Conservation (phyloP, 2,113 vertebrate genomes). For the Alligator sinensis region DNA sequence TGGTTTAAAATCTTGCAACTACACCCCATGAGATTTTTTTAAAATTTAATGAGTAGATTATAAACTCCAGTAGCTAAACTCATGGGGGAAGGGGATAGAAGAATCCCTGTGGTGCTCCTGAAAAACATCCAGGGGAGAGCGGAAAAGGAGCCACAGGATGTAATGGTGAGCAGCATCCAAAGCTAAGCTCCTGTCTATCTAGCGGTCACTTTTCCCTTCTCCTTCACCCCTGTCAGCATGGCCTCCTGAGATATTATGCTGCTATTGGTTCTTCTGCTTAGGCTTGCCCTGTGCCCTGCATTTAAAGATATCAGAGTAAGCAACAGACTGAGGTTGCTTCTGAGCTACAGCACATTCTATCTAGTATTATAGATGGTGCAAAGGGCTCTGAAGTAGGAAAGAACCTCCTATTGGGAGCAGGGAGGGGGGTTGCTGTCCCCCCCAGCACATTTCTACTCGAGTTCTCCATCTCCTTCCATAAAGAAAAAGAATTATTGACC, state of each 20-base stretch:
- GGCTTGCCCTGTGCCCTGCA: not conserved
- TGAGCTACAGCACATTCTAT: rapidly evolving
- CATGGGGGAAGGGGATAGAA: rapidly evolving
- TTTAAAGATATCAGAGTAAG: not conserved
- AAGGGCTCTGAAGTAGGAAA: not conserved
- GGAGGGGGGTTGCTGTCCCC: not conserved
- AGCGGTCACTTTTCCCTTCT: not conserved
- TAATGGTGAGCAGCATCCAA: not conserved
- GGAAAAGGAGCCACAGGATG: not conserved
- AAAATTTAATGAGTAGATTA: not conserved
- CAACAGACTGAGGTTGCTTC: not conserved
- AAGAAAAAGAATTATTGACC: not conserved
- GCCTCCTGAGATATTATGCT: not conserved
- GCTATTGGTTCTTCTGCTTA: not conserved
- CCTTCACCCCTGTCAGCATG: not conserved
- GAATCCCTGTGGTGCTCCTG: not conserved
- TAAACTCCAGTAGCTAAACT: not conserved
- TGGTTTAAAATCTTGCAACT: not conserved
- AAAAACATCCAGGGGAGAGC: not conserved
- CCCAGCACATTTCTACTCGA: not conserved
- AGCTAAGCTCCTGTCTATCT: not conserved
- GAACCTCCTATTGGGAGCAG: not conserved
- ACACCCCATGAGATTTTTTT: not conserved
- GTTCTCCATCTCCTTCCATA: not conserved
- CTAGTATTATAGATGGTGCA: rapidly evolving